Percentiles rank a stretch among this genome's conserved stretches.
Conservation (phyloP, 2,888 invertebrate genomes). For the Troides oblongomaculatus region DNA sequence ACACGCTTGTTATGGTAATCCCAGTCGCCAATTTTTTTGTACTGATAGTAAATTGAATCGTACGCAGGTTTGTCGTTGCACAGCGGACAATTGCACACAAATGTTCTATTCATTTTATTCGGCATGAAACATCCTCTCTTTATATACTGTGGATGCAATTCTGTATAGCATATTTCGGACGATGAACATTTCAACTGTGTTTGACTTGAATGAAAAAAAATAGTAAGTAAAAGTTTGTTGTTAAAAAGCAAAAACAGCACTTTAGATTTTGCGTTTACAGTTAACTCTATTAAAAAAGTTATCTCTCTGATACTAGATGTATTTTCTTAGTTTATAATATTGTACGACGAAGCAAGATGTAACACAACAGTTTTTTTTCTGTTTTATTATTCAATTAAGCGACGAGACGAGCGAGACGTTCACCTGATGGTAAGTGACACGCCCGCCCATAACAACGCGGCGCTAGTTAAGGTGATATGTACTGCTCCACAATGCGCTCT, state of each 20-base stretch:
- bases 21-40: conserved; percentile 55
- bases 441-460: too few species aligned
- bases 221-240: neutral
- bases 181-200: conserved; percentile 42
- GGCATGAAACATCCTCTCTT: conserved; percentile 57
- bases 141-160: conserved; percentile 56
- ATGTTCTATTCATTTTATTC: conserved; percentile 52
- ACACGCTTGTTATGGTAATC: conserved; percentile 56
- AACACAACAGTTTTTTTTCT: too few species aligned
- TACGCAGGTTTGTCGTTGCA: conserved; percentile 62
- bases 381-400: too few species aligned
- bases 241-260: neutral
- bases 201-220: conserved; percentile 40
- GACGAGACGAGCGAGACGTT: too few species aligned
- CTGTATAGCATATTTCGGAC: conserved; percentile 52
- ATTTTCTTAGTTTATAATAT: too few species aligned
- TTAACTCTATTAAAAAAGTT: neutral
- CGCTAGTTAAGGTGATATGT: too few species aligned
- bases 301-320: too few species aligned
- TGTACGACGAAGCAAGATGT: too few species aligned
- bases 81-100: conserved; percentile 63
- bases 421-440: too few species aligned
- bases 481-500: too few species aligned
- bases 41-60: conserved; percentile 50
- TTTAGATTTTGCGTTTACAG: neutral